Base-by-base conservation (phyloP, 2,888 invertebrate species). In the Petrolisthes cinctipes region DNA sequence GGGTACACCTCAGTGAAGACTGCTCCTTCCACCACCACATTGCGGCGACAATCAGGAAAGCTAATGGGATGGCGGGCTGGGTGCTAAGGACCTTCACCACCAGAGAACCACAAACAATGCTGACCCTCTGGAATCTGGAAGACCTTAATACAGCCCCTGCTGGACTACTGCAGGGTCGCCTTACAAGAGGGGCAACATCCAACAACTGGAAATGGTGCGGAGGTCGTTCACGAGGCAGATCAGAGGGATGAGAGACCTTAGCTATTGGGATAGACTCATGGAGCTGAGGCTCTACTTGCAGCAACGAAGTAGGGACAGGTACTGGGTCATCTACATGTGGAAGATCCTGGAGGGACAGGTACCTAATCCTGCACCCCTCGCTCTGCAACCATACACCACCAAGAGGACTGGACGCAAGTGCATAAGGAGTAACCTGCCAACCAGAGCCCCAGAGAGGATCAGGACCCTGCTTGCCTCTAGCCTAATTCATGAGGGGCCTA, bases 71-170 rank as follows among this genome's bases (percentile, higher is more conserved):
- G 2, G 37, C 2, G 37, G 37, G 37, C 37, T 37, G 37, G 37
- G 37, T 37, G 37, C 37, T 37, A 37, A 37, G 37, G 37, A 37
- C 37, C 37, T 37, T 37, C 37, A 37, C 37, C 37, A 37, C n/a
- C 80, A 80, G 54, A 20, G 80, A 80, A 53, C 53, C 80, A 20
- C n/a, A 54, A 53, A 53, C 80, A 57, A 54, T 80, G 57, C 80
- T 80, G 54, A 80, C 57, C 80, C 80, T 54, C 5, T 80, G 53
- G 37, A 53, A 17, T 54, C 5, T 80, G 53, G 37, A 53, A 17
- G 54, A 53, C 11, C 80, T 37, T 7, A 54, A 37, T 37, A 37
- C 37, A 37, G 37, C 0, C 37, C 37, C 37, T 37, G 37, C 37
- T 37, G 37, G 37, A 23, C 80, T 54, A 51, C 54, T 20, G 53